These are phyloP conservation scores for Chloropsis hardwickii DNA, from an alignment of 2,113 vertebrate genomes.

Conservation along the genomic window DNA sequence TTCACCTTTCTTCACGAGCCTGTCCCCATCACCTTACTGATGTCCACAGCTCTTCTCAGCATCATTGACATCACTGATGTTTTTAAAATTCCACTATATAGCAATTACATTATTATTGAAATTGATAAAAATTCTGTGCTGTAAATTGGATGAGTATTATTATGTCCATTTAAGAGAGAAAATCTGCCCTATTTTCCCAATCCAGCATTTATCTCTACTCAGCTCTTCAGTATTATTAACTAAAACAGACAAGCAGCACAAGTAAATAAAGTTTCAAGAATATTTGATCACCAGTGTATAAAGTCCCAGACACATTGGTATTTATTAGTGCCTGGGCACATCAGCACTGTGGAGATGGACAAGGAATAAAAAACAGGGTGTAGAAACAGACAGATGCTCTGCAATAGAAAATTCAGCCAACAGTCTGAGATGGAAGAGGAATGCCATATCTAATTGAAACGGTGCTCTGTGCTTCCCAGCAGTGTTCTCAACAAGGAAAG, in stretches of 20 bases:
- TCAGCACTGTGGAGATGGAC: not conserved
- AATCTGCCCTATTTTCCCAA: not conserved
- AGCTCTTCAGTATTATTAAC: not conserved
- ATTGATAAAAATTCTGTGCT: not conserved
- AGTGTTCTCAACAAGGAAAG: not conserved
- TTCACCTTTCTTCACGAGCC: not conserved
- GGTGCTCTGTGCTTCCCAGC: not conserved
- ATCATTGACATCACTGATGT: not conserved
- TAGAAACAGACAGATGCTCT: not conserved
- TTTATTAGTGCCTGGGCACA: not conserved
- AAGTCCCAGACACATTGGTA: not conserved
- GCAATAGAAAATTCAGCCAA: constrained; percentile 11
- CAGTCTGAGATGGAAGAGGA: not conserved
- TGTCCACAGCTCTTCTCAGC: not conserved
- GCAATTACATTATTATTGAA: constrained; percentile 1
- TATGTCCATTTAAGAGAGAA: not conserved
- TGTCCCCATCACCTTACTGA: not conserved
- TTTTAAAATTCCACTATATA: not conserved
- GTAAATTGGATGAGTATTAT: not conserved
- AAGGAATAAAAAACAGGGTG: not conserved
- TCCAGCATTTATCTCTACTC: not conserved
- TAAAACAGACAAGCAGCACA: not conserved
- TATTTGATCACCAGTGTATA: not conserved
- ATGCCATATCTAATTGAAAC: constrained; percentile 29
- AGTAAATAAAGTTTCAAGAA: not conserved